Conservation (phyloP, 2,888 invertebrate species). For the Trachelus iudaicus region DNA sequence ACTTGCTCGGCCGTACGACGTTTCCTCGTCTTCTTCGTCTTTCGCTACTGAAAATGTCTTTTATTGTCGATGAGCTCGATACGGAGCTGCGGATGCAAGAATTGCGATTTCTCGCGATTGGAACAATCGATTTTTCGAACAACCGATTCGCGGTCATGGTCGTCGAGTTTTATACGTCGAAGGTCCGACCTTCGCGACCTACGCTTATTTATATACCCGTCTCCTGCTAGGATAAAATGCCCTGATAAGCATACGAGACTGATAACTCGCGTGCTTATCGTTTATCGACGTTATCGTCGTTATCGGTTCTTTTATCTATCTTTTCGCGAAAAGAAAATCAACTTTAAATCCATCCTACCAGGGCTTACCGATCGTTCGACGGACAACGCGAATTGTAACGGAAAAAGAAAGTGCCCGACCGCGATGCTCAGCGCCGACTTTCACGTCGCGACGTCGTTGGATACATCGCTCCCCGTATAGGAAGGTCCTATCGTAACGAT, state of each 20-base stretch:
- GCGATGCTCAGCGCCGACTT: constrained; percentile 2
- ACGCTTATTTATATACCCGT: not conserved
- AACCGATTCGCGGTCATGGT: not conserved
- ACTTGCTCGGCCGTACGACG: not conserved
- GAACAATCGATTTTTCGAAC: not conserved
- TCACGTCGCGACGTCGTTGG: constrained; percentile 1
- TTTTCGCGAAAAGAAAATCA: not conserved
- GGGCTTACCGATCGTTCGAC: not conserved
- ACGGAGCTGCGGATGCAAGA: not conserved
- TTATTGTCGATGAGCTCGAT: not conserved
- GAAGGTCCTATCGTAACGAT: not conserved
- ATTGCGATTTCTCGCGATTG: not conserved
- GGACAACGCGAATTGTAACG: not conserved
- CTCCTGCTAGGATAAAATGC: not conserved
- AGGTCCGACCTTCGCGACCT: not conserved
- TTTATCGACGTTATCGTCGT: not conserved
- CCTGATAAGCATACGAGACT: not conserved
- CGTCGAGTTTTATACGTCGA: not conserved
- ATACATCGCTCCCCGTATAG: not conserved
- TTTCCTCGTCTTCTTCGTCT: not conserved
- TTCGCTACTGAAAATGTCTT: not conserved
- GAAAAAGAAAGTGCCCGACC: constrained; percentile 1
- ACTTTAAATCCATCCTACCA: not conserved
- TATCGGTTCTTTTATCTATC: not conserved
- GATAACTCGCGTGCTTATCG: not conserved